Conservation (phyloP, 2,888 invertebrate species). For the Phaonia tiefii region DNA sequence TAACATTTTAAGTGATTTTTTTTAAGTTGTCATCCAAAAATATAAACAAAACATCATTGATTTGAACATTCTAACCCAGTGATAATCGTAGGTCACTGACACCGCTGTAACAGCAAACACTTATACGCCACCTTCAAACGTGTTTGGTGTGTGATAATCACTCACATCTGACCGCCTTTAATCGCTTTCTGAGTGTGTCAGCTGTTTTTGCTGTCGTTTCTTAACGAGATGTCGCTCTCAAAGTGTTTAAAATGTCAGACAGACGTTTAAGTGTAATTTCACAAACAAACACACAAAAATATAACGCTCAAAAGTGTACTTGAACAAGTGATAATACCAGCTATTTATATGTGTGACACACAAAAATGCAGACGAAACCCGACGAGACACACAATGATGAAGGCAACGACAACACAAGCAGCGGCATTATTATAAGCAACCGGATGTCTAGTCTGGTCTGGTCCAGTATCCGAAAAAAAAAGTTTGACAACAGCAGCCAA, state of each 20-base stretch:
- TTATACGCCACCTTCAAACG: too few species aligned
- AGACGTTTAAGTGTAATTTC: slow-evolving; percentile 4
- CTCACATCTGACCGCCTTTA: neutral
- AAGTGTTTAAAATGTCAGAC: slow-evolving; percentile 25
- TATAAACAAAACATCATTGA: neutral
- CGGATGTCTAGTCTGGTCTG: slow-evolving; percentile 67
- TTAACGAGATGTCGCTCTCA: neutral
- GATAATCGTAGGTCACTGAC: neutral
- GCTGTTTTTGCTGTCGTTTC: neutral
- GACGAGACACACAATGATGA: slow-evolving; percentile 11
- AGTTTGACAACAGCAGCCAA: slow-evolving; percentile 34
- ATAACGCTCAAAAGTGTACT: neutral
- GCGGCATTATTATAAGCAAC: slow-evolving; percentile 48
- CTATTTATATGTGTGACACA: slow-evolving; percentile 7
- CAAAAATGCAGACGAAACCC: slow-evolving; percentile 15
- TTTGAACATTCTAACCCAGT: too few species aligned
- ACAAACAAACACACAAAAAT: slow-evolving; percentile 7
- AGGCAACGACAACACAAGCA: neutral
- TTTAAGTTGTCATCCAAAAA: too few species aligned
- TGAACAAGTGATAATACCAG: slow-evolving; percentile 22
- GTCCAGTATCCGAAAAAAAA: slow-evolving; percentile 55
- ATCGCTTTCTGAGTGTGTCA: neutral
- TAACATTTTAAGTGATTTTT: too few species aligned
- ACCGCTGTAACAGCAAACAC: too few species aligned
- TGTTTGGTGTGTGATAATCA: neutral